phyloP scores from a whole-genome alignment of 2,888 invertebrate genomes.

The Philereme vetulata region DNA sequence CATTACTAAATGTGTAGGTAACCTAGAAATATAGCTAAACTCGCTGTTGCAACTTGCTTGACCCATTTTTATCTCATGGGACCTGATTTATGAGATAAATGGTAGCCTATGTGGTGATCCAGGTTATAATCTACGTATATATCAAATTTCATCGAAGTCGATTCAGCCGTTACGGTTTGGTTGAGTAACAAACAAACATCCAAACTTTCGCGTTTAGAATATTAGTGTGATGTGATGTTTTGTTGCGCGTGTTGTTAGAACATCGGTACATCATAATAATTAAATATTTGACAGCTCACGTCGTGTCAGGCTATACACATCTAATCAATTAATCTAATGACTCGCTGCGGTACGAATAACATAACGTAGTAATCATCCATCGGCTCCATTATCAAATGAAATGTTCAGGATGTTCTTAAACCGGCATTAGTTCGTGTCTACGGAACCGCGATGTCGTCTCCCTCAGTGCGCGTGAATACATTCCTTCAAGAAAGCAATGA shows the following conservation, averaged over 20 bases:
- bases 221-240: no score
- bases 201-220: no score
- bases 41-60: no score
- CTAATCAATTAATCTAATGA: constrained; percentile 48
- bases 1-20: no score
- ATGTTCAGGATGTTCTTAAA: constrained; percentile 10
- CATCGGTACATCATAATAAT: not conserved
- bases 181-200: no score
- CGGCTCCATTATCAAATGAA: constrained; percentile 25
- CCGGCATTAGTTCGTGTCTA: constrained; percentile 17
- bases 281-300: constrained; percentile 13
- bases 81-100: no score
- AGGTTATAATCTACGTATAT: no score
- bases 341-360: constrained; percentile 27
- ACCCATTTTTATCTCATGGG: no score
- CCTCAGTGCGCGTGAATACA: constrained; percentile 51
- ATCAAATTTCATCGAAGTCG: no score
- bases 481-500: constrained; percentile 46
- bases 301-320: constrained; percentile 21
- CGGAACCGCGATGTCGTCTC: constrained; percentile 46
- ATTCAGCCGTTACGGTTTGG: no score
- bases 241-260: not conserved
- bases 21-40: no score
- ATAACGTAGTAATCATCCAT: constrained; percentile 27
- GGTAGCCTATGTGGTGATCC: no score